These are phyloP conservation scores for Liolophura sinensis DNA, from an alignment of 1,140 invertebrate species.

Conservation along the genomic window DNA sequence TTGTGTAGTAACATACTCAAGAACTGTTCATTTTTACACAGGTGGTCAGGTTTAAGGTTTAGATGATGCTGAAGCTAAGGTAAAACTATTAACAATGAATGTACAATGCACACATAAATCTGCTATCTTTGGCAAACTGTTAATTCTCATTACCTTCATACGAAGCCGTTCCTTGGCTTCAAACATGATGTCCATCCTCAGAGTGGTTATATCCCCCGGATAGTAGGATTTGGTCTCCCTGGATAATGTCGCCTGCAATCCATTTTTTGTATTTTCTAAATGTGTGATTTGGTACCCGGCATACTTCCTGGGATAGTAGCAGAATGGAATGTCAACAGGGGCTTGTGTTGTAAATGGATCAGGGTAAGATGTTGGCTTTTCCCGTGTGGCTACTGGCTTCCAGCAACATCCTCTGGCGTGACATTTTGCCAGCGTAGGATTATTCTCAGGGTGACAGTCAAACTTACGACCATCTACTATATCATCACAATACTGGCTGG, in stretches of 20 bases:
- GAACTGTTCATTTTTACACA: too few species aligned
- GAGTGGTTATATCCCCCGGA: slow-evolving; percentile 4
- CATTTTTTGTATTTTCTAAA: slow-evolving; percentile 7
- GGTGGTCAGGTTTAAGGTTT: too few species aligned
- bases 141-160: slow-evolving; percentile 10
- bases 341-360: slow-evolving; percentile 6
- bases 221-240: slow-evolving; percentile 9
- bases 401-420: slow-evolving; percentile 17
- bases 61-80: too few species aligned
- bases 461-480: slow-evolving; percentile 7
- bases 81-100: too few species aligned
- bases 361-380: background rate
- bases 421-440: slow-evolving; percentile 8
- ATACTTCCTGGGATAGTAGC: slow-evolving; percentile 17
- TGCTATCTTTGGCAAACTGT: too few species aligned
- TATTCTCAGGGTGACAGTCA: slow-evolving; percentile 17
- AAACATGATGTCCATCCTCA: slow-evolving; percentile 14
- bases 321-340: slow-evolving; percentile 15
- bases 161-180: slow-evolving; percentile 13
- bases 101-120: too few species aligned
- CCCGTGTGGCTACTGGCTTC: background rate
- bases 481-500: slow-evolving; percentile 6
- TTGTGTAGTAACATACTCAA: background rate
- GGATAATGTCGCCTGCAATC: slow-evolving; percentile 3
- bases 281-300: slow-evolving; percentile 8